phyloP scores from a whole-genome alignment of 2,888 invertebrate genomes.

The Oscheius sp. region DNA sequence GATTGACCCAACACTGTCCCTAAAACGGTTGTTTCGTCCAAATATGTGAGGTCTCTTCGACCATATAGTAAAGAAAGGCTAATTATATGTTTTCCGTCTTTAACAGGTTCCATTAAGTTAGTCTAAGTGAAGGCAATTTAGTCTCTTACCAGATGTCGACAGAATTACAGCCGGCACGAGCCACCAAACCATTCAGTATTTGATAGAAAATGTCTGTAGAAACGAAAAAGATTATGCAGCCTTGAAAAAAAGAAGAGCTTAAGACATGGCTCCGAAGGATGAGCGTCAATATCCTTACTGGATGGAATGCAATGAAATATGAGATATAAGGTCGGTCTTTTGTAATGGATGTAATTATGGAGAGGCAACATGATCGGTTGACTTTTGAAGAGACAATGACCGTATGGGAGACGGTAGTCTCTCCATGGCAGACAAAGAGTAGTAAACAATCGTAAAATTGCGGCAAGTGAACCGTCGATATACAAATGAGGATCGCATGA shows the following conservation, averaged over 20 bases:
- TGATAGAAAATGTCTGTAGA: background rate
- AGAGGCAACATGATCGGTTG: background rate
- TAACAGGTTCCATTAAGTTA: slow-evolving; percentile 21
- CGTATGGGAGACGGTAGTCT: slow-evolving; percentile 1
- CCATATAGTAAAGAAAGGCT: no score
- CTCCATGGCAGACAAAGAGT: slow-evolving; percentile 10
- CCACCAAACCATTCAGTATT: background rate
- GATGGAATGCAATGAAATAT: background rate
- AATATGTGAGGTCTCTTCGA: background rate
- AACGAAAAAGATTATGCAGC: background rate
- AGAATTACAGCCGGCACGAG: slow-evolving; percentile 3
- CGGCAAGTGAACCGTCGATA: background rate
- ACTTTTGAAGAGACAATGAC: background rate
- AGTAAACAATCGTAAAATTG: slow-evolving; percentile 5
- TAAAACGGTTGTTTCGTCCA: background rate
- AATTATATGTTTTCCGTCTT: background rate
- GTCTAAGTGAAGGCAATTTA: slow-evolving; percentile 20
- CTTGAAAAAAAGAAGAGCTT: background rate
- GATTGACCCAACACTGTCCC: slow-evolving; percentile 29
- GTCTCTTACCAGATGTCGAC: slow-evolving; percentile 25
- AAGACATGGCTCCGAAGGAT: background rate
- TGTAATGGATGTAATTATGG: background rate
- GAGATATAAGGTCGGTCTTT: background rate
- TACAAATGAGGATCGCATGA: slow-evolving; percentile 11
- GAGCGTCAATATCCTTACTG: no score